Conservation (phyloP, 1,140 invertebrate species). For the Solenopsis invicta region DNA sequence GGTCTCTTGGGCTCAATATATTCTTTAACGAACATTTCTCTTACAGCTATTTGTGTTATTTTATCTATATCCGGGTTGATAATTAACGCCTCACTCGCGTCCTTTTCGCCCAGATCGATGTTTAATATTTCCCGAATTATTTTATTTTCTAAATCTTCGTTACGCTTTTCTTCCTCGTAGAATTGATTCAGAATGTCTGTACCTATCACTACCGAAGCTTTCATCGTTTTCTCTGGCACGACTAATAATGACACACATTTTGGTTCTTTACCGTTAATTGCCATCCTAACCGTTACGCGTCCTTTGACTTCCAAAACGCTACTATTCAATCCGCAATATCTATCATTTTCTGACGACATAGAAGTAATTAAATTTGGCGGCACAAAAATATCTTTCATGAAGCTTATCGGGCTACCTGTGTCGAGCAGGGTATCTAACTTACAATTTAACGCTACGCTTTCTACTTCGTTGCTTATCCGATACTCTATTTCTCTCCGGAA, state of each 20-base stretch:
- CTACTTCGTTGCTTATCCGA: background rate
- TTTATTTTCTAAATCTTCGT: background rate
- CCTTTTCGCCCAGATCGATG: background rate
- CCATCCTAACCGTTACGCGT: background rate
- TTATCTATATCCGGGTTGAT: background rate
- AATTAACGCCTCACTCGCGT: background rate
- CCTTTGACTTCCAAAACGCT: background rate
- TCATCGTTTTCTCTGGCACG: background rate
- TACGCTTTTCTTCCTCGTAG: background rate
- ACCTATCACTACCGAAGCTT: background rate
- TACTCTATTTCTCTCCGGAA: background rate
- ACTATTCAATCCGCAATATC: background rate
- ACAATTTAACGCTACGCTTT: background rate
- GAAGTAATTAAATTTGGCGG: background rate
- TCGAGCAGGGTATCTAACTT: too few relatives aligned
- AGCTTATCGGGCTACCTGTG: too few relatives aligned
- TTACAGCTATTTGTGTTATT: background rate
- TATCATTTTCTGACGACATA: background rate
- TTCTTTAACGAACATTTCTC: background rate
- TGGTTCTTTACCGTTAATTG: background rate
- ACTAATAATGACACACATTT: background rate
- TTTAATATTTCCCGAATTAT: constrained; percentile 1
- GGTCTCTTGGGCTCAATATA: background rate
- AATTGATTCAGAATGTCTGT: background rate
- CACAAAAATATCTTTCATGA: constrained; percentile 9